Percentiles rank a stretch among this genome's conserved stretches.
Conservation (phyloP, 2,113 vertebrate species). For the Brienomyrus brachyistius region DNA sequence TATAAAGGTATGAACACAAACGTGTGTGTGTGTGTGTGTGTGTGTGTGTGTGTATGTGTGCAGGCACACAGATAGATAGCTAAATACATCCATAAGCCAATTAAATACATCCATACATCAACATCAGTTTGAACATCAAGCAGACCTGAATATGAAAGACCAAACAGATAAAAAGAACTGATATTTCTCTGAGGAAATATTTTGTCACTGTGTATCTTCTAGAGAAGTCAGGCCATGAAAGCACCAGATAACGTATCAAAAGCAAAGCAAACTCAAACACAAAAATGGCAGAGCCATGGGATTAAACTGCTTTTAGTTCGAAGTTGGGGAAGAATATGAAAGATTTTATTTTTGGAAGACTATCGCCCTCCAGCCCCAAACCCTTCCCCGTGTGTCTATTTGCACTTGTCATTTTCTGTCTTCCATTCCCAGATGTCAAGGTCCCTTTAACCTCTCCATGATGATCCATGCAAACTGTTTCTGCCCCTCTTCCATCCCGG, state of each 20-base stretch:
- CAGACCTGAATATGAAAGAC: slow-evolving; percentile 1
- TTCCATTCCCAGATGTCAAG: not conserved
- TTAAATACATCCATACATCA: not conserved
- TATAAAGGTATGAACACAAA: not conserved
- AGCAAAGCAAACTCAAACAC: not conserved
- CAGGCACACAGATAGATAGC: not conserved
- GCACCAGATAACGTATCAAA: slow-evolving; percentile 18
- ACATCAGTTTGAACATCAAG: slow-evolving; percentile 2
- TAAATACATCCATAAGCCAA: not conserved
- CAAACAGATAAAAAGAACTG: not conserved
- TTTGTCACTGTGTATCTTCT: not conserved
- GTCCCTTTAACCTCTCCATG: not conserved
- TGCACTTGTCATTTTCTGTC: slow-evolving; percentile 49
- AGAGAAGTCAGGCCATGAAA: not conserved
- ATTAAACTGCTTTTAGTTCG: slow-evolving; percentile 16
- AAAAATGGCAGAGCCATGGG: not conserved
- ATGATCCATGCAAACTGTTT: not conserved
- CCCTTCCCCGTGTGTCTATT: not conserved
- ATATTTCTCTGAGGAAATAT: not conserved
- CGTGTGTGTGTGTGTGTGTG: not conserved
- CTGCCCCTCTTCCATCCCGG: not conserved
- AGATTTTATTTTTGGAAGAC: slow-evolving; percentile 39
- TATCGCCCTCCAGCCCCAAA: slow-evolving; percentile 36
- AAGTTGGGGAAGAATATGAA: slow-evolving; percentile 17
- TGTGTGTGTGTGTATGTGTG: not conserved